Evolutionary conservation across 2,888 invertebrate species (phyloP).

Genomic region (Parthenolecanium corni): DNA sequence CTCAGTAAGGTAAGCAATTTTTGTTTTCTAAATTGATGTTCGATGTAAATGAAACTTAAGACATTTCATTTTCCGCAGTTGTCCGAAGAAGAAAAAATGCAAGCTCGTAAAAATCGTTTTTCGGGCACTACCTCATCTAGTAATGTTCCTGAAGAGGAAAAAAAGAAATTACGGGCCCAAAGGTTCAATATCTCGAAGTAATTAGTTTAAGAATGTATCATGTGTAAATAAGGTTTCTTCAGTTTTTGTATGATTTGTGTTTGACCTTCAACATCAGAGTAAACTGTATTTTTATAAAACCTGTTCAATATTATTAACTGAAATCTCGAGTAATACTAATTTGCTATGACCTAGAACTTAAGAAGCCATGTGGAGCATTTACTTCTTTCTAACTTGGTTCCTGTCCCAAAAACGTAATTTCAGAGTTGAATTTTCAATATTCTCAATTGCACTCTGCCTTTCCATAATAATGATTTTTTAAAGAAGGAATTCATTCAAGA

Average conservation of each 20-base stretch:
- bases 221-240: too few species aligned
- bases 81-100: conserved; percentile 37
- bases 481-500: too few species aligned
- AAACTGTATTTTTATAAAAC: background rate
- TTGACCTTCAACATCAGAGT: background rate
- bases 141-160: conserved; percentile 24
- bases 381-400: too few species aligned
- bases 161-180: conserved; percentile 15
- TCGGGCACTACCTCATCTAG: conserved; percentile 11
- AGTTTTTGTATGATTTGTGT: conserved; percentile 1
- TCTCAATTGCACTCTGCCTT: too few species aligned
- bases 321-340: too few species aligned
- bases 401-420: too few species aligned
- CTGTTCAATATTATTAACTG: background rate
- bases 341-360: too few species aligned
- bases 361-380: too few species aligned
- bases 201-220: too few species aligned
- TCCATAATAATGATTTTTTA: too few species aligned
- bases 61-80: conserved; percentile 11
- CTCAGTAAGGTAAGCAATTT: conserved; percentile 48
- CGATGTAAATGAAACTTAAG: background rate
- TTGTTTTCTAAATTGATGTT: background rate
- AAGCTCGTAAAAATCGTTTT: conserved; percentile 40
- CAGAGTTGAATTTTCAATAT: too few species aligned
- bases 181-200: conserved; percentile 14